Conservation (phyloP, 2,113 vertebrate genomes). For the Pedionomus torquatus region DNA sequence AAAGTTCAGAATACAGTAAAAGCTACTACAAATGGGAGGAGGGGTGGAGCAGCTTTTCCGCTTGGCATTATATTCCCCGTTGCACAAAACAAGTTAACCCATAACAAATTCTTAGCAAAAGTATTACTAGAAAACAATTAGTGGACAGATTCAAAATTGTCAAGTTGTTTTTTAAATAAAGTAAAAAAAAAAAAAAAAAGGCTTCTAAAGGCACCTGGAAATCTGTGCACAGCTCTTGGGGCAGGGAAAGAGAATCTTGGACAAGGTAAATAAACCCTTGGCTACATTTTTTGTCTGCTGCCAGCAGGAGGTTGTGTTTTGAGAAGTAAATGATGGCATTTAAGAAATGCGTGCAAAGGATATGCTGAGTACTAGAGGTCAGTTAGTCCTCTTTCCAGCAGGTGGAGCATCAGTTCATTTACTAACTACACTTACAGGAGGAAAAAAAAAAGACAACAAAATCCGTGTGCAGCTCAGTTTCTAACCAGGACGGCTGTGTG, state of each 20-base stretch:
- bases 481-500: neutral
- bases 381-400: slow-evolving; percentile 17
- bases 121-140: neutral
- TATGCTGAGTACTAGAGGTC: neutral
- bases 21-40: neutral
- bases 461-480: neutral
- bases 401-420: slow-evolving; percentile 43
- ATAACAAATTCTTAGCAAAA: neutral
- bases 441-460: neutral
- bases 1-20: neutral
- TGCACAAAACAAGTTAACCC: neutral
- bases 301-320: neutral
- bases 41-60: neutral
- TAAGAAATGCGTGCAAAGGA: neutral
- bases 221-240: neutral
- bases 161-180: neutral
- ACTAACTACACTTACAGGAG: neutral
- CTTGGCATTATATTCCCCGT: neutral
- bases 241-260: neutral
- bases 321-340: neutral
- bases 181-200: neutral
- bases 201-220: neutral
- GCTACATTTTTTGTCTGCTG: neutral
- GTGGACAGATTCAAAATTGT: neutral
- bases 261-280: neutral